Conservation (phyloP, 2,113 vertebrate species). For the Ammospiza caudacuta region DNA sequence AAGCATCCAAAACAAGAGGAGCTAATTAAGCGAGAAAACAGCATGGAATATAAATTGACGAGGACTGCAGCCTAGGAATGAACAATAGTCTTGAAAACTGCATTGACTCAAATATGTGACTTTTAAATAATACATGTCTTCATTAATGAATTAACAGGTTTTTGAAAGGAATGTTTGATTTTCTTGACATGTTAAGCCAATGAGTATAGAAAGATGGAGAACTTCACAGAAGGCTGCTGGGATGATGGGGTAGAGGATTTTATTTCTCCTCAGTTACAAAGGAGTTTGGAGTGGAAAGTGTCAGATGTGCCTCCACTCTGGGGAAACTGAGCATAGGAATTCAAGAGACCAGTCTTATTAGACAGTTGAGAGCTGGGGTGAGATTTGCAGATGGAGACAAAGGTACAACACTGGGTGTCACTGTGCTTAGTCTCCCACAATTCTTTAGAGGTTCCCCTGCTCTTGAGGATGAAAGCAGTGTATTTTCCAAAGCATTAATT, state of each 20-base stretch:
- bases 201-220: neutral
- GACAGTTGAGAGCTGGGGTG: neutral
- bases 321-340: neutral
- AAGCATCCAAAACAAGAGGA: neutral
- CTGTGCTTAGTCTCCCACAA: neutral
- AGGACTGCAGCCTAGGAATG: neutral
- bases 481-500: neutral
- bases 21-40: slow-evolving; percentile 21
- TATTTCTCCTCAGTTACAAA: slow-evolving; percentile 25
- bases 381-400: neutral
- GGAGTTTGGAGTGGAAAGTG: neutral
- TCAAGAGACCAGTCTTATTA: neutral
- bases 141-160: slow-evolving; percentile 62
- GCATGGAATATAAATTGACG: slow-evolving; percentile 40
- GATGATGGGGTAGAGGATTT: neutral
- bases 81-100: slow-evolving; percentile 17
- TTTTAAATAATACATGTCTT: slow-evolving; percentile 62
- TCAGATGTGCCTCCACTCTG: neutral
- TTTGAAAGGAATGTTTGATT: slow-evolving; percentile 58
- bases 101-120: slow-evolving; percentile 14
- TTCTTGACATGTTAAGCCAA: slow-evolving; percentile 31
- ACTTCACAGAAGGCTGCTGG: slow-evolving; percentile 18
- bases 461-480: neutral
- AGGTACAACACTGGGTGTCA: neutral
- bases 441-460: neutral